Base-by-base conservation (phyloP, 92 coral and sea anemone genomes). In the Epizoanthus stellaris region DNA sequence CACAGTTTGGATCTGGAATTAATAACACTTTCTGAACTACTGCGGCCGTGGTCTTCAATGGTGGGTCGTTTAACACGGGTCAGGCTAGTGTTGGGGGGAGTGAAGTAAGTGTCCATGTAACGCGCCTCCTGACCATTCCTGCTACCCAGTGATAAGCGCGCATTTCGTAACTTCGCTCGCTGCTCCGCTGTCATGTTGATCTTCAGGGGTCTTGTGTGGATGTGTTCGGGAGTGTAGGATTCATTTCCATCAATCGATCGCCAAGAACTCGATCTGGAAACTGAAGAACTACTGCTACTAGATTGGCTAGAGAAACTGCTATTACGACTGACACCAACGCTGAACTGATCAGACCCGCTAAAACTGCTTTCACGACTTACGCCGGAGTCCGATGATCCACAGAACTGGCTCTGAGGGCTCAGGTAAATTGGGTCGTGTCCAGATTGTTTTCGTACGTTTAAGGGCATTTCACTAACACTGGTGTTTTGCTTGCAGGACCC, bases 261-360 rank as follows among this genome's bases (percentile, higher is more conserved):
- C 85, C 93, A 70, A 20, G 93, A 90, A 38, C 65, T 76, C 17
- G 93, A 82, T 65, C 90, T 60, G n/a, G 93, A 90, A 30, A 88
- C 56, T 0, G 89, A 63, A 15, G 85, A 45, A n/a, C 81, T 75
- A 21, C 83, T 87, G 39, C 90, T 76, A 19, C 93, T 92, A 0
- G 95, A 93, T 25, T 63, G 87, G 66, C 98, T 94, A 0, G 98
- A 94, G 53, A 94, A 94, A 85, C 98, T 94, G 82, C 94, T 92
- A 43, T 94, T 91, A 36, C 98, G 93, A 81, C 98, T 94, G 5
- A 92, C 86, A 43, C 92, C 84, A n/a, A 89, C 67, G 16, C 90
- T 88, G 38, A 82, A 75, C 2, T 73, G 86, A 42, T 94, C 98
- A 12, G 86, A 85, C 45, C 94, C 85, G 80, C 93, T 87, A 52